Evolutionary conservation across 2,113 vertebrate genomes (phyloP).

Genomic region (Fukomys damarensis): DNA sequence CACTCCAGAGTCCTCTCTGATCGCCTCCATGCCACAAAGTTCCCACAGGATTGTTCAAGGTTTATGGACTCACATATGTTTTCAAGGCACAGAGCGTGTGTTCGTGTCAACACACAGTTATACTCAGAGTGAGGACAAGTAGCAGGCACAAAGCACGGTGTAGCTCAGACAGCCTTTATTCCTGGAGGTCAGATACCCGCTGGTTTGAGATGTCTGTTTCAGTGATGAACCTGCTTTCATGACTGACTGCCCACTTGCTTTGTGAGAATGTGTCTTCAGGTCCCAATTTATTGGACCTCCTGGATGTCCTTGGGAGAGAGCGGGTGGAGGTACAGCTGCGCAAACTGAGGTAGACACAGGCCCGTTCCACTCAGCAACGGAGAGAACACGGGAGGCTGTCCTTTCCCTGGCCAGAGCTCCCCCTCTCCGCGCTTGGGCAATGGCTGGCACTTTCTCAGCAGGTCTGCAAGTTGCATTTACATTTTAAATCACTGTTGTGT

Average conservation of each 20-base stretch:
- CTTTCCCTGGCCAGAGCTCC: not conserved
- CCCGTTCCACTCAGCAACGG: not conserved
- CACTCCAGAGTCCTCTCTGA: not conserved
- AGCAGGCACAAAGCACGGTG: not conserved
- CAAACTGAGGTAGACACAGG: not conserved
- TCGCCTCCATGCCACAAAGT: not conserved
- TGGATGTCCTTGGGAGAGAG: not conserved
- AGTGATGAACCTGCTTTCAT: not conserved
- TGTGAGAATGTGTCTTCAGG: not conserved
- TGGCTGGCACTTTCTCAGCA: not conserved
- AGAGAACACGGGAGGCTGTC: not conserved
- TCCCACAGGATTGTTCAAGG: not conserved
- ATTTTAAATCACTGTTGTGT: slow-evolving; percentile 60
- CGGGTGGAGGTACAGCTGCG: not conserved
- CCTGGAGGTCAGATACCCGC: not conserved
- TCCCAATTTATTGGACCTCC: not conserved
- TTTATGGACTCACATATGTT: not conserved
- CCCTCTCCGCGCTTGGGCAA: not conserved
- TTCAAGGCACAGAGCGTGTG: not conserved
- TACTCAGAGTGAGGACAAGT: not conserved
- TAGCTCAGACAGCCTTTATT: not conserved
- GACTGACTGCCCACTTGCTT: not conserved
- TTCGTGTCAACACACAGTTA: too few relatives aligned
- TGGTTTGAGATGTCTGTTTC: not conserved
- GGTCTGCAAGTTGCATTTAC: slow-evolving; percentile 24